These are phyloP conservation scores for Lagopus leucura DNA, from an alignment of 2,113 vertebrate genomes.

Conservation along the genomic window DNA sequence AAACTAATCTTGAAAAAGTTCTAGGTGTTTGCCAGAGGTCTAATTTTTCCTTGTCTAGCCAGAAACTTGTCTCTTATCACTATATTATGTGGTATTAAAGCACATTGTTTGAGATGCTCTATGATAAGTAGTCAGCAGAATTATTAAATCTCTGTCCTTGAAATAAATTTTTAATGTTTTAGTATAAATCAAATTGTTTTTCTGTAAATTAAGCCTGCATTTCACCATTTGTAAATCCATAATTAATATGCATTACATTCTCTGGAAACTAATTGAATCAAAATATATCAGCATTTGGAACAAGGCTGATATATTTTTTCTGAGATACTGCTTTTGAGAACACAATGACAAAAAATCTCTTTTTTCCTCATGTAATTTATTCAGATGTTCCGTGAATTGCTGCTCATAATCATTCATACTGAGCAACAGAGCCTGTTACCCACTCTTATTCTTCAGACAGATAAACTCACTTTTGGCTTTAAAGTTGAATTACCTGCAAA, in stretches of 20 bases:
- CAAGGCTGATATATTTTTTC: neutral
- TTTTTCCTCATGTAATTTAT: neutral
- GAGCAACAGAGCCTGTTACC: neutral
- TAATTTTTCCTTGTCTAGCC: neutral
- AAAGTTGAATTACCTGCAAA: neutral
- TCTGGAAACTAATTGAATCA: neutral
- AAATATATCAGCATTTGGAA: neutral
- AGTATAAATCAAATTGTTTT: neutral
- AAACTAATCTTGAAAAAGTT: neutral
- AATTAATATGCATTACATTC: neutral
- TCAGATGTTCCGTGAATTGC: neutral
- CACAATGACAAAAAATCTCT: rapidly evolving
- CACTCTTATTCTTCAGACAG: neutral
- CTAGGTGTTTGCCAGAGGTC: neutral
- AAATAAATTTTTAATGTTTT: neutral
- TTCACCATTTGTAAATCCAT: neutral
- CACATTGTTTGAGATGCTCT: neutral
- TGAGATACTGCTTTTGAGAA: neutral
- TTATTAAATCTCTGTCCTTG: neutral
- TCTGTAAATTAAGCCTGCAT: neutral
- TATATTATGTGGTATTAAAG: neutral
- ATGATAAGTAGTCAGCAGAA: neutral
- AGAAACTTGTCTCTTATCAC: neutral
- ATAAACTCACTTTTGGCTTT: neutral
- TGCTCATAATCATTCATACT: neutral